Percentiles rank a stretch among this genome's conserved stretches.
Evolutionary conservation across 2,888 invertebrate species (phyloP).

Genomic region (Cantharis lateralis): DNA sequence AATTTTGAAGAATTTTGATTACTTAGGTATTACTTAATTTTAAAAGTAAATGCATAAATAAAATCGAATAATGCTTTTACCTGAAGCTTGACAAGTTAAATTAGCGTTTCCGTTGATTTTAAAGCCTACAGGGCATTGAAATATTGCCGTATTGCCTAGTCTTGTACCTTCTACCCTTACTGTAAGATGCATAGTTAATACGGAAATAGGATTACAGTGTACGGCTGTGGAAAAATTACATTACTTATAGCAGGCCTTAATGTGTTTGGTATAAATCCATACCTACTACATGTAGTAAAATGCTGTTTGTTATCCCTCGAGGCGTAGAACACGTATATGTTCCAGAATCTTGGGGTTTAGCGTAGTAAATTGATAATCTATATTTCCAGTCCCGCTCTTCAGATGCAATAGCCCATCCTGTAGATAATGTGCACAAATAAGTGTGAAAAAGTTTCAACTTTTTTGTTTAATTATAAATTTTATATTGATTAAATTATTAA

Average conservation of each 20-base stretch:
- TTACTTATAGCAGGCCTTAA: conserved; percentile 13
- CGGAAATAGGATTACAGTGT: conserved; percentile 66
- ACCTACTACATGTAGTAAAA: conserved; percentile 78
- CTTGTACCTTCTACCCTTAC: conserved; percentile 77
- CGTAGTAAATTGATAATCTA: conserved; percentile 79
- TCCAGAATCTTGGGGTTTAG: conserved; percentile 82
- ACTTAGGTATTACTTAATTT: background rate
- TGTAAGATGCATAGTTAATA: conserved; percentile 66
- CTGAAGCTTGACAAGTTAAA: conserved; percentile 81
- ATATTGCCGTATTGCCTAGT: conserved; percentile 76
- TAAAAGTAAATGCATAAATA: background rate
- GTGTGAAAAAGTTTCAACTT: too few relatives aligned
- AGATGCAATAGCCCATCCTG: conserved; percentile 75
- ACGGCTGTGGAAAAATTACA: conserved; percentile 57
- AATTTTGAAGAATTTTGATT: background rate
- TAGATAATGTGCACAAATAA: background rate
- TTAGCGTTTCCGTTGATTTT: conserved; percentile 76
- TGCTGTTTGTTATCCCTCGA: conserved; percentile 76
- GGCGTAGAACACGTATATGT: conserved; percentile 85
- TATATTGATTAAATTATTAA: too few relatives aligned
- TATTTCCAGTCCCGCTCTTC: conserved; percentile 82
- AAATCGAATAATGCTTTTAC: conserved; percentile 51
- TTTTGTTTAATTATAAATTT: too few relatives aligned
- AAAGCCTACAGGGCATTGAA: conserved; percentile 81
- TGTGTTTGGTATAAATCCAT: conserved; percentile 47